Base-by-base conservation (phyloP, 2,797 vertebrate genomes). In the Macrochelys suwanniensis region DNA sequence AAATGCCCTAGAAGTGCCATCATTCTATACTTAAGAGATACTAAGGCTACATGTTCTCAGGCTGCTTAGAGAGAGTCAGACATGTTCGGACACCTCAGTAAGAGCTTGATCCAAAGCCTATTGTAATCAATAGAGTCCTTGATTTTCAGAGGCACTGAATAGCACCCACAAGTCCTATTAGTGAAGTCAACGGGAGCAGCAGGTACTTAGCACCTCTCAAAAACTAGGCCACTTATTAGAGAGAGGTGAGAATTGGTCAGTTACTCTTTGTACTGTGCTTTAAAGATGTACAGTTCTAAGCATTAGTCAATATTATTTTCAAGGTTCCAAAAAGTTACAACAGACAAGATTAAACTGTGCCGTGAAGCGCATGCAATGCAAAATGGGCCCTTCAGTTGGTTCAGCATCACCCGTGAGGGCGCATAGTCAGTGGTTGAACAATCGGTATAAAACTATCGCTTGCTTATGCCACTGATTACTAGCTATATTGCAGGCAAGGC, bases 331-430 rank as follows among this genome's bases (percentile, higher is more conserved):
- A 16, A 17, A 77, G 1, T 90, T 86, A 92, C 54, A 89, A 92
- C 87, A 96, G 91, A 86, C 78, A 96, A 90, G 92, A 94, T 92
- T 96, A 89, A 96, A 95, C 95, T 96, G 85, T 87, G n/a, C n/a
- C 5, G 37, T 19, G 2, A 37, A 68, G 21, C 11, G 3, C 21
- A 37, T 71, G 68, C 19, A 96, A 93, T 7, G 94, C 94, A 96
- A 95, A 95, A 97, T 92, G 94, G 6, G 6, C 25, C 65, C 80
- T 92, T 91, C 89, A 90, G 94, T 89, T 87, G 80, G 91, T 91
- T 89, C 49, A 78, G 85, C 82, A 88, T 86, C 88, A 94, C 88
- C 93, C 92, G 94, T 94, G 23, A 86, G 89, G 86, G 94, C 97
- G 11, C n/a, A 10, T 11, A 1, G 21, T 42, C 37, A 6, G 21